phyloP scores from a whole-genome alignment of 2,113 vertebrate species.

The Morone chrysops region DNA sequence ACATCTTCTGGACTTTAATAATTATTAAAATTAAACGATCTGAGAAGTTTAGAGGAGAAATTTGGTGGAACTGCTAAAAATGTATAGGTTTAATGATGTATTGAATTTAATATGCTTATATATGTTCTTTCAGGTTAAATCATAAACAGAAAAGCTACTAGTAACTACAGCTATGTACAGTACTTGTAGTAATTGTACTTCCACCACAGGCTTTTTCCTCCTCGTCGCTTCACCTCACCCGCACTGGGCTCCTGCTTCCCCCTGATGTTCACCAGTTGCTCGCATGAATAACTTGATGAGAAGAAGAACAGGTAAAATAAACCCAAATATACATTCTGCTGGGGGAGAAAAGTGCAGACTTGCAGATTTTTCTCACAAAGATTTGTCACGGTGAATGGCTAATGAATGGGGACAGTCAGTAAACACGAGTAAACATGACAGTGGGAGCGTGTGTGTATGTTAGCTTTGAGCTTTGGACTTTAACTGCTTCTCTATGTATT shows the following conservation, averaged over 20 bases:
- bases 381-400: constrained; percentile 81
- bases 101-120: neutral
- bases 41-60: too few relatives aligned
- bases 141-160: too few relatives aligned
- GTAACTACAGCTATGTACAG: neutral
- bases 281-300: constrained; percentile 70
- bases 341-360: constrained; percentile 77
- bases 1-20: too few relatives aligned
- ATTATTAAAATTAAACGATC: too few relatives aligned
- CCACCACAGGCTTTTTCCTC: neutral
- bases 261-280: constrained; percentile 54
- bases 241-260: constrained; percentile 23
- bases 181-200: neutral
- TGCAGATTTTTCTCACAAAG: constrained; percentile 79
- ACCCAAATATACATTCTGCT: constrained; percentile 62
- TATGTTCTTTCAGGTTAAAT: neutral
- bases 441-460: constrained; percentile 44
- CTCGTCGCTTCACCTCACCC: constrained; percentile 2
- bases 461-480: constrained; percentile 43
- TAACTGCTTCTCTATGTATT: constrained; percentile 64
- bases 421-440: constrained; percentile 66
- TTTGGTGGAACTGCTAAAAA: too few relatives aligned
- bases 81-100: neutral
- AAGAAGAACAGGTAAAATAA: constrained; percentile 58
- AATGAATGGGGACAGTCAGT: constrained; percentile 69